These are phyloP conservation scores for Caenorhabditis uteleia DNA, from an alignment of 2,888 invertebrate genomes.

Conservation along the genomic window DNA sequence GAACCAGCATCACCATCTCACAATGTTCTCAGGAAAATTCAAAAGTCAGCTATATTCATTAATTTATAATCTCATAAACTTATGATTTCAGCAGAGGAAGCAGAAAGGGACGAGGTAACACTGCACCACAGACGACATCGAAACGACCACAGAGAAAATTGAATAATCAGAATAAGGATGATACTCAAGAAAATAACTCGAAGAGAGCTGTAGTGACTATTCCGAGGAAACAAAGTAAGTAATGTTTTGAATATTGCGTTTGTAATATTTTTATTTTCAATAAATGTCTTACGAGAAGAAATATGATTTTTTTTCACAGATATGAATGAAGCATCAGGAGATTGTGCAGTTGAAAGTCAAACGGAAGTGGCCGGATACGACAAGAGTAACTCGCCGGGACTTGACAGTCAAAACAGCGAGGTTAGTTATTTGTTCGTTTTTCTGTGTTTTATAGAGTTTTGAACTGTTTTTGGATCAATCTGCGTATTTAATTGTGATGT, in stretches of 20 bases:
- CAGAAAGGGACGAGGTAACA: background rate
- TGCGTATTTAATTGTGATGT: no score
- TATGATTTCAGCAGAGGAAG: background rate
- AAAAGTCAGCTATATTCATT: no score
- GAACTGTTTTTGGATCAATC: no score
- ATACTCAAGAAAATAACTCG: background rate
- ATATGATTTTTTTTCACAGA: no score
- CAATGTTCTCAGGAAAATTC: background rate
- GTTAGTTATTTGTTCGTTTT: conserved; percentile 15
- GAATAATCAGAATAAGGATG: background rate
- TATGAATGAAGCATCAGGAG: background rate
- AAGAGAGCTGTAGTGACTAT: background rate
- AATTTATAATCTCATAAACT: no score
- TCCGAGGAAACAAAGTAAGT: background rate
- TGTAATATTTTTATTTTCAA: no score
- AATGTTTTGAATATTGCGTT: no score
- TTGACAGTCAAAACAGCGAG: conserved; percentile 51
- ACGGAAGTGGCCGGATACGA: conserved; percentile 24
- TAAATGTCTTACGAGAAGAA: no score
- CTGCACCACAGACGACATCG: background rate
- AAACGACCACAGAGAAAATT: background rate
- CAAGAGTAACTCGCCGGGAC: conserved; percentile 49
- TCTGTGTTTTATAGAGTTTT: no score
- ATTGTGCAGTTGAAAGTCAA: no score
- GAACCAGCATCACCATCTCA: conserved; percentile 23